A percentile compares a stretch with the other conserved stretches of the same genome.
Conservation (phyloP, 2,113 vertebrate species). For the Ramphastos sulfuratus region DNA sequence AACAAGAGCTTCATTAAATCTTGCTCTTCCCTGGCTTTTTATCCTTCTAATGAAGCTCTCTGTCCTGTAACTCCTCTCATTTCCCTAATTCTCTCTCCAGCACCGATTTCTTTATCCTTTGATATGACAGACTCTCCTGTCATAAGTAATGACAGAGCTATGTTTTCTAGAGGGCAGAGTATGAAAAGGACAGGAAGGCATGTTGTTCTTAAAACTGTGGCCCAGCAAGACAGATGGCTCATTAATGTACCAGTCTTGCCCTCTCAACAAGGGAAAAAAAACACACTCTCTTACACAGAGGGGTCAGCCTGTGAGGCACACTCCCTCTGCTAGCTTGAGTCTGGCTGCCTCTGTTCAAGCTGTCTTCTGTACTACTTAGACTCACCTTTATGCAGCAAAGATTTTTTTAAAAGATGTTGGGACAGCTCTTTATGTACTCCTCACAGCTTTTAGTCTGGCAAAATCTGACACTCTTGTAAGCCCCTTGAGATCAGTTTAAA, state of each 20-base stretch:
- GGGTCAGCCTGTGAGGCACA: background rate
- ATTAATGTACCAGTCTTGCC: constrained; percentile 34
- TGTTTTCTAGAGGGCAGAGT: background rate
- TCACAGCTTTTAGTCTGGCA: background rate
- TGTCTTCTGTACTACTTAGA: background rate
- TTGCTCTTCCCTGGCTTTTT: constrained; percentile 4
- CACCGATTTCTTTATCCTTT: constrained; percentile 39
- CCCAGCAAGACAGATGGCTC: constrained; percentile 44
- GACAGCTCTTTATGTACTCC: background rate
- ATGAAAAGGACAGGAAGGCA: constrained; percentile 11
- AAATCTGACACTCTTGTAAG: background rate
- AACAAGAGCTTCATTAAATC: constrained; percentile 59
- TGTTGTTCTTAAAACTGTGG: background rate
- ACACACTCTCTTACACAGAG: background rate
- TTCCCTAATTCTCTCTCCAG: constrained; percentile 54
- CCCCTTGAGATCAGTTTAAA: constrained; percentile 6
- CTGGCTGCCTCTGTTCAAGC: background rate
- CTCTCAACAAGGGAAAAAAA: constrained; percentile 28
- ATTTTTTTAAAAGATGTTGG: background rate
- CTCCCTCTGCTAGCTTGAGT: background rate
- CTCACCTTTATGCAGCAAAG: constrained; percentile 23
- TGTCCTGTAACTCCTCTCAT: constrained; percentile 30
- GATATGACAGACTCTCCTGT: background rate
- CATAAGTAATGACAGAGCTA: background rate
- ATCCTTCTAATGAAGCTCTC: constrained; percentile 30